Evolutionary conservation across 2,888 invertebrate species (phyloP), one percentile per base, ranked within the genome.

Genomic region (Synergus laeviventris): DNA sequence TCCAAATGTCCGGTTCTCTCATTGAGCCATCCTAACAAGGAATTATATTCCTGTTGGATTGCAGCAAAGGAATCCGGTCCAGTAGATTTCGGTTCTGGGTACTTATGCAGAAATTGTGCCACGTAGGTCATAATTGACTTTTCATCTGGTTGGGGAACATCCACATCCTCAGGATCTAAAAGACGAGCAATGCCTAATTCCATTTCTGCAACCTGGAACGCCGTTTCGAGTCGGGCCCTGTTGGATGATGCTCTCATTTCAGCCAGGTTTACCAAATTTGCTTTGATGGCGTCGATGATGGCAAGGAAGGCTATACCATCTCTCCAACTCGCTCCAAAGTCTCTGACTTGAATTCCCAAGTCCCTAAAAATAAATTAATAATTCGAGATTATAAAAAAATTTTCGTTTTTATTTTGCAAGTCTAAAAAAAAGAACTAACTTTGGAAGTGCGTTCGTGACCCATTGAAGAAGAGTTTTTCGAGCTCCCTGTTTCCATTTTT

Each of bases 101-200:
- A 97, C 92, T 98, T 97, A 91, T 98, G 98, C 89, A 99, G 93
- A 92, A 99, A 99, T 92, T 99, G 98, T 59, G 99, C 98, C 81
- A 99, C 98, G 91, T 99, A 99, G 42, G 99, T 99, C 98, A 99
- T 99, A 86, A 99, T 97, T 81, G 98, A 98, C 91, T 97, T 96
- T 91, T 99, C 99, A 91, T 99, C 99, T 5, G 99, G 99, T 90
- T 97, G 97, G 39, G 96, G 95, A 38, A 98, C 98, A 91, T 98
- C 98, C 74, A 98, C 98, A 91, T 98, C 98, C 92, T 98, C 98
- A 4, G 98, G 97, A 90, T 99, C 99, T 75, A 99, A 92, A 14
- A 99, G 93, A 85, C 96, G 94, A 31, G 98, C 96, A 86, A 99
- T 98, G 78, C 98, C 98, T 56, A 99, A 92, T 88, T 98, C 96